phyloP scores from a whole-genome alignment of 2,797 vertebrate species.

The Macropus fuliginosus region DNA sequence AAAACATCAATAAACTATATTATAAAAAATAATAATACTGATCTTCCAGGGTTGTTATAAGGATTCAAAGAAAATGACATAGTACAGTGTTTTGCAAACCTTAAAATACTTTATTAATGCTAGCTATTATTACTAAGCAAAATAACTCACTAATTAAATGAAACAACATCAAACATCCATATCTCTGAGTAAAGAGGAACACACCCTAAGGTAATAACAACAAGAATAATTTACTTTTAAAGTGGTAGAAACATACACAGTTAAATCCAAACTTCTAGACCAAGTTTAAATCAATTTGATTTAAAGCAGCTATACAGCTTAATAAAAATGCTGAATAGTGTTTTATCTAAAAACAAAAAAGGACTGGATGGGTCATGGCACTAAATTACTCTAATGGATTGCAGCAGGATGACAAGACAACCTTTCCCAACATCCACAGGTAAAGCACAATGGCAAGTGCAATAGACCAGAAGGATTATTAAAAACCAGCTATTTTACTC shows the following conservation, averaged over 20 bases:
- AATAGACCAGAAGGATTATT: accelerated
- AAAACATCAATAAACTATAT: neutral
- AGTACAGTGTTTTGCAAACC: no score
- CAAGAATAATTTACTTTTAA: neutral
- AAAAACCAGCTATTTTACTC: neutral
- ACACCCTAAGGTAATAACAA: neutral
- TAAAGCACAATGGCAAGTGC: accelerated
- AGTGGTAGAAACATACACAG: neutral
- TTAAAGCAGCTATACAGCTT: neutral
- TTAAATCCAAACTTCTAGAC: neutral
- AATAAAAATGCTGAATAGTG: neutral
- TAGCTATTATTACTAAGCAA: neutral
- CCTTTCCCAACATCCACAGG: accelerated
- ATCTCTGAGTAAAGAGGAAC: neutral
- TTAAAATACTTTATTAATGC: neutral
- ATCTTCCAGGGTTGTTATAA: neutral
- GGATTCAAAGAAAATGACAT: neutral
- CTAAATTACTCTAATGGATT: neutral
- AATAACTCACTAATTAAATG: neutral
- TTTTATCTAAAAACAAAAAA: neutral
- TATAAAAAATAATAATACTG: neutral
- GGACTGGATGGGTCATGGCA: neutral
- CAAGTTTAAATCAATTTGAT: neutral
- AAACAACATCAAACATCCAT: neutral
- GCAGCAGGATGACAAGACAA: neutral